A percentile compares a stretch with the other conserved stretches of the same genome.
These are phyloP conservation scores for Alviniconcha strummeri DNA, from an alignment of 2,888 invertebrate genomes.

Conservation along the genomic window DNA sequence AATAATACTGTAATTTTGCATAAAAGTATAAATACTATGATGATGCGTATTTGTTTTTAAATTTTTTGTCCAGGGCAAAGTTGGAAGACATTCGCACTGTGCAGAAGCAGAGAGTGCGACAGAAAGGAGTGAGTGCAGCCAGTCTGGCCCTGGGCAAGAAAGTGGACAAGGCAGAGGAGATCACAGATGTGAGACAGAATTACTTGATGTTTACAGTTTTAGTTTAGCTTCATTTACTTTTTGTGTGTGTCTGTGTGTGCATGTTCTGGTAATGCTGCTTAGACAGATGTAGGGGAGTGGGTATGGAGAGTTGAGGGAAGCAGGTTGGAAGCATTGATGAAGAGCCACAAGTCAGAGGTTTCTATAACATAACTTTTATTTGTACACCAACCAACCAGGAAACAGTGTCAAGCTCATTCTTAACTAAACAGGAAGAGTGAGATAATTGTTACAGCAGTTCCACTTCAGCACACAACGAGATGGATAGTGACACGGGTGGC, in stretches of 20 bases:
- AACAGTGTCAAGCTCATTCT: too few species aligned
- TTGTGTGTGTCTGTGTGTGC: too few species aligned
- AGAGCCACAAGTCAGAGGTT: too few species aligned
- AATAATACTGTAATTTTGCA: background rate
- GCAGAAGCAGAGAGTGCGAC: conserved; percentile 87
- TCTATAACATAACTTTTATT: too few species aligned
- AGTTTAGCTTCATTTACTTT: background rate
- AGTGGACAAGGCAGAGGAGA: conserved; percentile 85
- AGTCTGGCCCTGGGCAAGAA: conserved; percentile 79
- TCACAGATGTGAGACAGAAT: conserved; percentile 85
- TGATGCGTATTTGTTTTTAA: background rate
- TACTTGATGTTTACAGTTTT: background rate
- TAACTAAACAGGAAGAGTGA: too few species aligned
- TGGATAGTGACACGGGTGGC: too few species aligned
- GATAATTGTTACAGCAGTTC: too few species aligned
- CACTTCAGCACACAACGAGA: too few species aligned
- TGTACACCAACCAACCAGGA: too few species aligned
- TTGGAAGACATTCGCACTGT: conserved; percentile 89
- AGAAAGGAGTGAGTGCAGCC: conserved; percentile 87
- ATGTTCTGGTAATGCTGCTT: background rate
- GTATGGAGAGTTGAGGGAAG: too few species aligned
- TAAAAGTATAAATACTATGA: background rate
- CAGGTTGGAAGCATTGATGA: too few species aligned
- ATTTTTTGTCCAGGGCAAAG: conserved; percentile 77
- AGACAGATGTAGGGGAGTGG: too few species aligned